Evolutionary conservation across 1,140 invertebrate genomes (phyloP), one percentile per base, ranked within the genome.

Genomic region (Drosophila tristis): DNA sequence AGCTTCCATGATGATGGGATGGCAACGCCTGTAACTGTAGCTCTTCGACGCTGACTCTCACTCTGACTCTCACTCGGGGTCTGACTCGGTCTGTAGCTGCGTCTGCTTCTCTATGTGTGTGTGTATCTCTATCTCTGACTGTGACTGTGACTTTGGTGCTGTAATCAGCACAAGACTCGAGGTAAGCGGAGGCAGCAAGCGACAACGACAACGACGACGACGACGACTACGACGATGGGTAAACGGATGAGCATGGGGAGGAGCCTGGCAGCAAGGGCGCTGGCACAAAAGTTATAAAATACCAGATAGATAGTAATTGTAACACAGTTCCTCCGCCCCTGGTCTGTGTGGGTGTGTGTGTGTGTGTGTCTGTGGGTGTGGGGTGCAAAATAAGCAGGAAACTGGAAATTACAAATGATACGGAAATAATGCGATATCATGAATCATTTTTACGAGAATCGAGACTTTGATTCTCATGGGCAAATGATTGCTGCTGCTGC

Each of bases 321-420:
- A 81, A 54, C 74, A 78, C 74, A 78, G 45, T 53, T 68, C 63
- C 44, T 26, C 39, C n/a, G n/a, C n/a, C n/a, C n/a, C n/a, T n/a
- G n/a, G n/a, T n/a, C n/a, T n/a, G 44, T 67, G 43, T 45, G 15
- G 60, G 65, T 42, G 48, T 53, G 56, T 57, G 63, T 42, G 58
- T 54, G 35, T 56, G 49, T 66, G 80, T 25, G 7, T 56, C 15
- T 57, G 3, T 60, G 4, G 57, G 25, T 76, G 48, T 48, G 42
- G 31, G 74, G 74, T 78, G 64, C 81, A 86, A 87, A 86, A 87
- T 89, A 87, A 87, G 82, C 84, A 87, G 82, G 84, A 89, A 89
- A 89, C 82, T 87, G 82, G 79, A 87, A 87, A 87, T 87, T 87
- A 89, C 82, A 87, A 87, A 87, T 87, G 82, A 87, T 87, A 87